Base-by-base conservation (phyloP, 2,888 invertebrate genomes). In the Aleiodes leptofemur region DNA sequence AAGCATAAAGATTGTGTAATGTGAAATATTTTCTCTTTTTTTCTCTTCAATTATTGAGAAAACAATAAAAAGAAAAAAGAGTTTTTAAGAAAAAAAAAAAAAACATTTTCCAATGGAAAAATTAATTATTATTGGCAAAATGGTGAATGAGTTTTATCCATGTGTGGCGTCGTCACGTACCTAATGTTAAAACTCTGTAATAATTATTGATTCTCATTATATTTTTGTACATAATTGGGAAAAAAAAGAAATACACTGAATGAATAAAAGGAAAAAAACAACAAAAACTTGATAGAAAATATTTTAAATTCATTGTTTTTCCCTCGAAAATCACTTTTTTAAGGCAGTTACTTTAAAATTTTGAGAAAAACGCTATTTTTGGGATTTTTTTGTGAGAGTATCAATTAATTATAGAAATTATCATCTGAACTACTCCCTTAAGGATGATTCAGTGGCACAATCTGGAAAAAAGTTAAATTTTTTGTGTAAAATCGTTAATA, bases 191-290 rank as follows among this genome's bases (percentile, higher is more conserved):
- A 84, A 82, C 81, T 83, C 83, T 85, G 84, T 83, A 86, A 87
- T 81, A 79, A 85, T 86, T 85, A 86, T 82, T 78, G 79, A 86
- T 86, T 86, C 82, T 87, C 85, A 85, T 87, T 86, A 87, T 86
- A 87, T 87, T 87, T 87, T 87, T 87, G 86, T 87, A 87, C 85
- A 87, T 87, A 86, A 85, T 84, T 84, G 82, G 82, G 83, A 82
- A 80, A 69, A 68, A 61, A 51, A 43, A 34, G 82, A 79, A 84
- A 83, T 83, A 82, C 80, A 83, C 79, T 59, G 73, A 77, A 79
- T 83, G 80, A 85, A 85, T 82, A 84, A 85, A 73, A 50, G 3
- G 48, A 72, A 31, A 59, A 6, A 6, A 23, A 1, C 1, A 23
- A 23, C 23, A 23, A 43, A 43, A 43, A 43, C 3, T 43, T 9